A percentile compares a stretch with the other conserved stretches of the same genome.
These are phyloP conservation scores for Galaxias olidus DNA, from an alignment of 2,797 vertebrate species.

Conservation along the genomic window DNA sequence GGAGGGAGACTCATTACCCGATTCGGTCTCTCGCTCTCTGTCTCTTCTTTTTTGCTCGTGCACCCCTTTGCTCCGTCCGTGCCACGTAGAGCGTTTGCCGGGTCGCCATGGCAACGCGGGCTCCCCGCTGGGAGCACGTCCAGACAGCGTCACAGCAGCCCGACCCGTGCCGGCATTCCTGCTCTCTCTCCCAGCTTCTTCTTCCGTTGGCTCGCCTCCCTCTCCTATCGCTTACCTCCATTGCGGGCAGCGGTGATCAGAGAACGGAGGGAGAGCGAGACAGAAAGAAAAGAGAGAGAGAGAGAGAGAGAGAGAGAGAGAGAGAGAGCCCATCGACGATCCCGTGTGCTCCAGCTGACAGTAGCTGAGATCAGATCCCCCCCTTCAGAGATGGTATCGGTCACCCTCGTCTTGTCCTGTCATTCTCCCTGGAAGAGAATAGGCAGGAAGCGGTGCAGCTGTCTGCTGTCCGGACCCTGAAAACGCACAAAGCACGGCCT, in stretches of 20 bases:
- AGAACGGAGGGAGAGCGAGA: too few species aligned
- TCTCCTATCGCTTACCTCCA: background rate
- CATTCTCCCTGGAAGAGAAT: background rate
- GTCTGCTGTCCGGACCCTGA: background rate
- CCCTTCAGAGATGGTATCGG: background rate
- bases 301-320: too few species aligned
- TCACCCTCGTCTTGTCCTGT: slow-evolving; percentile 12
- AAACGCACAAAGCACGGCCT: too few species aligned
- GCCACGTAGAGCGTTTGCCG: slow-evolving; percentile 58
- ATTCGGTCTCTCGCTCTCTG: slow-evolving; percentile 7
- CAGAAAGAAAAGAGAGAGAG: too few species aligned
- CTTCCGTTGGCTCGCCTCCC: slow-evolving; percentile 20
- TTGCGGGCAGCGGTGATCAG: too few species aligned
- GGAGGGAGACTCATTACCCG: too few species aligned
- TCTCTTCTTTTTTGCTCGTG: slow-evolving; percentile 16
- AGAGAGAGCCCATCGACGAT: too few species aligned
- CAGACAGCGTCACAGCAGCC: slow-evolving; percentile 39
- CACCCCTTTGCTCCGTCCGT: too few species aligned
- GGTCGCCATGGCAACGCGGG: slow-evolving; percentile 73
- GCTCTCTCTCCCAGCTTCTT: slow-evolving; percentile 26
- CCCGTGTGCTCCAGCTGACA: slow-evolving; percentile 12
- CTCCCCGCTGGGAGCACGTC: slow-evolving; percentile 66
- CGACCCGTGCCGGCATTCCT: slow-evolving; percentile 51
- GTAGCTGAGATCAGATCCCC: slow-evolving; percentile 17
- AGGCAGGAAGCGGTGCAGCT: slow-evolving; percentile 7